Evolutionary conservation across 2,113 vertebrate species (phyloP), one percentile per base, ranked within the genome.

Genomic region (Peromyscus polionotus): DNA sequence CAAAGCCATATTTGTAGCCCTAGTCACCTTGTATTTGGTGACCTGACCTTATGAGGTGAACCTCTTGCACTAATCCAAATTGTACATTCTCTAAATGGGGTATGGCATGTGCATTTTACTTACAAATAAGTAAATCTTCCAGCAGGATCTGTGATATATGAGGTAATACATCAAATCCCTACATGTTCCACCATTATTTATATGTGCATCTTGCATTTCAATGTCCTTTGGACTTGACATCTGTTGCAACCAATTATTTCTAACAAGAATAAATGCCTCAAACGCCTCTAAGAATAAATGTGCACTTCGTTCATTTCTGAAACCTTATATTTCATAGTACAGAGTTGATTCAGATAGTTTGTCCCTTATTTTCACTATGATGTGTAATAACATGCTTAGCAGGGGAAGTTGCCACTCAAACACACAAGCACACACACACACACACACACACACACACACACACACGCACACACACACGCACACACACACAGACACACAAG

Each of bases 401-500:
- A 98, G 97, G 97, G 95, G 97, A 98, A 97, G 97, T 81, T 98
- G 96, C 97, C 97, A 97, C 96, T 97, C 48, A 72, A 90, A 73
- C 81, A 85, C 89, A 83, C 80, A 73, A 0, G 1, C 94, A 79
- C 76, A 33, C 6, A 9, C 76, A 79, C 16, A 33, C 13, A 17
- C 45, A 31, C 28, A 79, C 7, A 9, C 45, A 54, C 16, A 11
- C 17, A n/a, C 51, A 54, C 9, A 54, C 48, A 76, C 42, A 45
- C 11, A 13, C 39, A 75, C 39, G 16, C 75, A 51, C 45, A 17
- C 45, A 79, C 45, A 48, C 10, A 26, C 22, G 20, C n/a, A 70
- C 13, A 6, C 68, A 84, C 87, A 84, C 39, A 76, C 39, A 31
- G 42, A 51, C 45, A 17, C 45, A 79, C 14, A 8, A 36, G 4